phyloP scores from a whole-genome alignment of 1,140 invertebrate genomes.

The Lepidostoma basale region DNA sequence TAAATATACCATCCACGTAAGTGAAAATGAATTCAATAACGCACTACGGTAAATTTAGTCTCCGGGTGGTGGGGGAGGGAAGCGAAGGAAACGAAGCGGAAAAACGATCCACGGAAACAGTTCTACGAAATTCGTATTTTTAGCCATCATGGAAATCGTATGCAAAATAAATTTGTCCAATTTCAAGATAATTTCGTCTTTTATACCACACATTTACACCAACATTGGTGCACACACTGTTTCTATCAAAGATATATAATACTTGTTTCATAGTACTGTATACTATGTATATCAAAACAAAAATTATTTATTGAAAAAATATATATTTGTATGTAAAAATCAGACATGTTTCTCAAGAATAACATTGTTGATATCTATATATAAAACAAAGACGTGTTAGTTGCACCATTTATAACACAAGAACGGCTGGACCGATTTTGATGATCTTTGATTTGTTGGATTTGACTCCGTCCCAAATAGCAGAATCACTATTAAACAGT shows the following conservation, averaged over 20 bases:
- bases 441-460: no score
- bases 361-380: no score
- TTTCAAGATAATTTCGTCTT: neutral
- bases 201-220: neutral
- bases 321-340: neutral
- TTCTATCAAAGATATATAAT: neutral
- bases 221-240: neutral
- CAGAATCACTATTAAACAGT: no score
- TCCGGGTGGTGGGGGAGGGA: neutral
- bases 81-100: neutral
- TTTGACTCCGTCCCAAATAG: no score
- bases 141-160: neutral
- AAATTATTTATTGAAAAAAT: neutral
- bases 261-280: neutral
- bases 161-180: neutral
- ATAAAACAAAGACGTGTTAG: no score
- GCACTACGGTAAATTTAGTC: neutral
- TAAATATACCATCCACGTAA: constrained; percentile 17
- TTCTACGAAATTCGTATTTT: neutral
- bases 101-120: neutral
- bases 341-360: no score
- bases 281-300: neutral
- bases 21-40: constrained; percentile 13
- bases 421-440: no score
- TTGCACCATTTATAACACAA: no score